A percentile compares a stretch with the other conserved stretches of the same genome.
phyloP scores from a whole-genome alignment of 2,797 vertebrate species.

The Chromis chromis region DNA sequence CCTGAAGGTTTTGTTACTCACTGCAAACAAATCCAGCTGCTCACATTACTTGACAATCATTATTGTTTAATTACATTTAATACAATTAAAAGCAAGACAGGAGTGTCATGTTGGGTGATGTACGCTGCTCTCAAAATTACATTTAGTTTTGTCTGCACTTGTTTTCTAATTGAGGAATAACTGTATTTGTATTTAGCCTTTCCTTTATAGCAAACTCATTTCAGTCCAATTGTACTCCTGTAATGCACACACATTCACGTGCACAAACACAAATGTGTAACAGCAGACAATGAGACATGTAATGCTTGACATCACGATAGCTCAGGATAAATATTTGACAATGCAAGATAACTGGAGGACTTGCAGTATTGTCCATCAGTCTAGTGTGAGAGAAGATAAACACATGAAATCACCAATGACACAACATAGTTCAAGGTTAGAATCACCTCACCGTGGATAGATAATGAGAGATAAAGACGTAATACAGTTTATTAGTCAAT shows the following conservation, averaged over 20 bases:
- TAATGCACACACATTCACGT: no score
- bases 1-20: not conserved
- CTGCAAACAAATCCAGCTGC: not conserved
- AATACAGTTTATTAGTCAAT: not conserved
- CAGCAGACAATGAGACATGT: conserved; percentile 7
- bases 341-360: no score
- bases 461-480: not conserved
- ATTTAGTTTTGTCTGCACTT: not conserved
- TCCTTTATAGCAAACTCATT: no score
- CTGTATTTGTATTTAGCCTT: no score
- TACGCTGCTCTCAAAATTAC: no score
- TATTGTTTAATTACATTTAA: not conserved
- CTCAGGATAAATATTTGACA: not conserved
- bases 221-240: no score
- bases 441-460: not conserved
- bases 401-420: not conserved
- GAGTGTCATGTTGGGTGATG: no score
- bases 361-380: not conserved
- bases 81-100: not conserved
- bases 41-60: not conserved
- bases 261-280: not conserved
- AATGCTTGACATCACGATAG: not conserved
- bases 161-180: not conserved
- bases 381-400: not conserved
- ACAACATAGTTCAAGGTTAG: not conserved